Evolutionary conservation across 2,888 invertebrate genomes (phyloP), one percentile per base, ranked within the genome.

Genomic region (Therioaphis trifolii): DNA sequence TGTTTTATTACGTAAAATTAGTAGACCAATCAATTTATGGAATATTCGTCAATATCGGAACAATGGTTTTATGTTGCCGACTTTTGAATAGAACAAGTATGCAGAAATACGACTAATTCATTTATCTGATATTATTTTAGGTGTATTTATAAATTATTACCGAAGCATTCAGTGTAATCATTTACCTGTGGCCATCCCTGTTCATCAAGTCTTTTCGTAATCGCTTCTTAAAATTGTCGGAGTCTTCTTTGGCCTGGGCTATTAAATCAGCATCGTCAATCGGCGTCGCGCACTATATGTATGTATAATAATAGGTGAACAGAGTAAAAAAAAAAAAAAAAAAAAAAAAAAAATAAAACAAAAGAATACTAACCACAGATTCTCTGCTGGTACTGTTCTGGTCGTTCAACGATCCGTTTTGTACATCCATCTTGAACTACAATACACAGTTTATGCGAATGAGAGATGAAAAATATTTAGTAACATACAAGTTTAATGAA

Each of bases 181-280:
- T 89, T 91, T 90, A 94, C 95, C 92, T 94, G 89, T 94, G 93
- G 76, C 94, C 94, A 89, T 96, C 95, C 87, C 95, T 91, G 88
- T 93, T 94, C 86, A 95, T 93, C 84, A 96, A 91, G 88, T 96
- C 96, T 88, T 95, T 94, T 87, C 94, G 91, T 87, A 96, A 91
- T 88, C 94, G 90, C 88, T 93, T 91, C 90, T 95, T 93, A 89
- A 96, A 94, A 89, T 95, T 94, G 88, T 95, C 94, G 69, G 94
- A 93, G 88, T 94, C 93, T 88, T 92, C 92, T 86, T 92, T 90
- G 86, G 91, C 85, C 77, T 86, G 75, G 27, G 82, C 82, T 11
- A 82, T 74, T 40, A 74, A 4, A n/a, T 82, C 82, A 18, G 88
- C 88, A 82, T 87, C 88, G 74, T 87, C 88, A 55, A 86, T 86